Evolutionary conservation across 2,888 invertebrate genomes (phyloP), one percentile per base, ranked within the genome.

Genomic region (Megalurothrips usitatus): DNA sequence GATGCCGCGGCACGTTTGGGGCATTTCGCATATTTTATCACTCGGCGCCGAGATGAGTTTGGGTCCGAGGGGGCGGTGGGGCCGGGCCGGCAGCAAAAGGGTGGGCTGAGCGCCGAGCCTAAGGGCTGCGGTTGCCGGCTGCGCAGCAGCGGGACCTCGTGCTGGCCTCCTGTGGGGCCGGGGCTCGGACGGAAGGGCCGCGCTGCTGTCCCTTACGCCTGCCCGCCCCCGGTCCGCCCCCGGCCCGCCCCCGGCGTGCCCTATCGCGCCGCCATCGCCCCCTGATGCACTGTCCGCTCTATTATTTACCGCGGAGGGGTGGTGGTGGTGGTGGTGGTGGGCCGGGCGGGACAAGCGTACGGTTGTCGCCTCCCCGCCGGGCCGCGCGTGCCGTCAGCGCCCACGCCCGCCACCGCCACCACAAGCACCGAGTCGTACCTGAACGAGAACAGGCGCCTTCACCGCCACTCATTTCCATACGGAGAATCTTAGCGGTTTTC

Each of bases 1-100:
- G 26, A 75, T 75, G 68, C 68, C 68, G 68, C 68, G 10, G 68
- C 68, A 75, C 68, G 68, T 26, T 75, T 26, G 68, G 68, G 26
- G 68, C 68, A 75, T 75, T 75, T 26, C 68, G 68, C 68, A 75
- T 75, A 75, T 75, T 75, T 75, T 75, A 75, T 75, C 68, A 75
- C 68, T 75, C 68, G 23, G 68, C 34, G 34, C 68, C 68, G 23
- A 75, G 68, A 75, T 75, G 68, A 75, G 68, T 75, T 75, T 23
- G 68, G 68, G 68, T 26, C n/a, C n/a, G 68, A 68, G 68, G 68
- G 68, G n/a, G 68, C 68, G 23, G 68, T 26, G 23, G 68, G 68
- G 68, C 23, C 26, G 68, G 9, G 68, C 23, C 68, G 23, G 68
- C 68, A 14, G 58, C 14, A 58, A 58, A 19, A 17, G 34, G 34